Evolutionary conservation across 2,113 vertebrate genomes (phyloP), one percentile per base, ranked within the genome.

Genomic region (Engraulis encrasicolus): DNA sequence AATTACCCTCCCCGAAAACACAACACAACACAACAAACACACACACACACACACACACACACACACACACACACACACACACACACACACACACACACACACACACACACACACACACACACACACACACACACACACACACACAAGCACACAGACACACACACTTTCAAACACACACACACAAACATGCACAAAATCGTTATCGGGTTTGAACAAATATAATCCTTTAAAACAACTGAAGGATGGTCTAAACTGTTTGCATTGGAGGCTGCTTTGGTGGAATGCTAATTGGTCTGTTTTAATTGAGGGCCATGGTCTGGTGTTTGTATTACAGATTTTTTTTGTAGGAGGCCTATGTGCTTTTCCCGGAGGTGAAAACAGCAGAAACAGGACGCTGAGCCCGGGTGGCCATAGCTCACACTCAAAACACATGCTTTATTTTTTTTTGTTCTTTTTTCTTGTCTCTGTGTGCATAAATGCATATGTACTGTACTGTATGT

Each of bases 1-100:
- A 86, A 86, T 87, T 87, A 86, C 83, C 85, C 81, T 31, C 34
- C 54, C 40, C 38, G 80, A 79, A 78, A 81, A 86, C 82, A 88
- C 81, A 66, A 66, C 79, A 85, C 66, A 81, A 86, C 81, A 45
- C 58, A 77, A 34, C 38, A 23, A 0, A 66, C 58, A n/a, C n/a
- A n/a, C n/a, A n/a, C n/a, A n/a, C n/a, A n/a, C n/a, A n/a, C n/a
- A n/a, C n/a, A n/a, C n/a, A 66, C 58, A 66, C n/a, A 66, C 52
- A 58, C 52, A 66, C 2, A 66, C n/a, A 23, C 58, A 23, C n/a
- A 1, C 58, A n/a, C n/a, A 66, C n/a, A 66, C 6, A 66, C 58
- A 66, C n/a, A 66, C 23, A 31, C 58, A 61, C 54, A 7, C 54
- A 23, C 20, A 31, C 58, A 14, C 58, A 66, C n/a, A 66, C 15